Percentiles rank a stretch among this genome's conserved stretches.
These are phyloP conservation scores for Scomber colias DNA, from an alignment of 2,113 vertebrate genomes.

Conservation along the genomic window DNA sequence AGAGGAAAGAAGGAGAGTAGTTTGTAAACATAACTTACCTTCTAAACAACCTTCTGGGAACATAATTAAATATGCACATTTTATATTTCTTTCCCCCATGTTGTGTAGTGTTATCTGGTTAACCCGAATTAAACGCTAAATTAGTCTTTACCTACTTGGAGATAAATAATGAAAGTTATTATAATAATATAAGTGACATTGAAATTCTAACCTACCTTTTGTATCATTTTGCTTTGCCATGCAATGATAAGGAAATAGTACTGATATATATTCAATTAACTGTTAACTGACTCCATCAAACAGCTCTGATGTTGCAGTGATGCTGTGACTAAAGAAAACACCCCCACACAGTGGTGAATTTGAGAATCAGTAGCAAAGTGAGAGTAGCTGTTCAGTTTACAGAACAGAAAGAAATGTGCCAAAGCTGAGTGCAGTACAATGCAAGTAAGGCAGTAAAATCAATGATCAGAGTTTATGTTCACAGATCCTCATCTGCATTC, in stretches of 20 bases:
- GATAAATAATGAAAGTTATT: not conserved
- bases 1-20: slow-evolving; percentile 11
- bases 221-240: not conserved
- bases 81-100: not conserved
- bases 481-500: no score
- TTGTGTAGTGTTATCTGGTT: not conserved
- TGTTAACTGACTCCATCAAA: not conserved
- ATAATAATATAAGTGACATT: not conserved
- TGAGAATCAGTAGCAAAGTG: not conserved
- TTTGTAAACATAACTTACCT: not conserved
- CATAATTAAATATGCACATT: slow-evolving; percentile 1
- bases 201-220: not conserved
- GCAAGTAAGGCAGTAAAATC: no score
- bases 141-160: no score
- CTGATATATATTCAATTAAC: not conserved
- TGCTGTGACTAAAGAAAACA: slow-evolving; percentile 1
- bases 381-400: not conserved
- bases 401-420: no score
- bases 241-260: not conserved
- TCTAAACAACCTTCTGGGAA: not conserved
- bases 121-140: no score
- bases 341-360: not conserved
- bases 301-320: no score
- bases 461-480: no score
- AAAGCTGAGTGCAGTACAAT: no score